Evolutionary conservation across 2,113 vertebrate species (phyloP).

Genomic region (Agapornis roseicollis): DNA sequence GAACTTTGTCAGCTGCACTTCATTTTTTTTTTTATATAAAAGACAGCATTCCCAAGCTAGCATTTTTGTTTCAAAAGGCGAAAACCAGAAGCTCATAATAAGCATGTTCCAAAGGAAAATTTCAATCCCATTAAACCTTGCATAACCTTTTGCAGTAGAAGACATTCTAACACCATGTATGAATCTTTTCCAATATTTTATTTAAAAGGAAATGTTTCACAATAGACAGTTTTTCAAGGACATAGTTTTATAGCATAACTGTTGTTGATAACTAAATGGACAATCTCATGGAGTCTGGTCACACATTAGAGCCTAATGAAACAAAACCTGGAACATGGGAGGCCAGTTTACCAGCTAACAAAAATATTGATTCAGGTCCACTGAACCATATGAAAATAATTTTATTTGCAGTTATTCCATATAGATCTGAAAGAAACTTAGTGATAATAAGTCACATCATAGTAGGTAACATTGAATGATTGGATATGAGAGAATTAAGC

Average conservation of each 20-base stretch:
- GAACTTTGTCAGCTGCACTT: constrained; percentile 46
- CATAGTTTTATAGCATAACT: not conserved
- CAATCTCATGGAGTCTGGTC: not conserved
- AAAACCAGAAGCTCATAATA: not conserved
- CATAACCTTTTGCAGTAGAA: not conserved
- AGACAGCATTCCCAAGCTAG: not conserved
- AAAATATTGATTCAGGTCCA: not conserved
- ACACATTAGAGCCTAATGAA: not conserved
- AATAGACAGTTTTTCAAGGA: not conserved
- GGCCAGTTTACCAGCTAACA: not conserved
- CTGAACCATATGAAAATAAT: not conserved
- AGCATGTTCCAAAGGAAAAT: not conserved
- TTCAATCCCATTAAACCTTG: not conserved
- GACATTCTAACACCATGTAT: not conserved
- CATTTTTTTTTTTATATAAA: constrained; percentile 38
- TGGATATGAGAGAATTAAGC: not conserved
- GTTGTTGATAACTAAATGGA: not conserved
- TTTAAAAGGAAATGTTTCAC: not conserved
- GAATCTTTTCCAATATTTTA: not conserved
- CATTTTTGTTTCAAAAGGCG: not conserved
- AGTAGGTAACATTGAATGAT: not conserved
- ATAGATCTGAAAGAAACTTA: not conserved
- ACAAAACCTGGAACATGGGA: not conserved
- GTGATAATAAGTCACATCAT: not conserved
- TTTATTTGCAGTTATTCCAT: not conserved